Evolutionary conservation across 2,113 vertebrate species (phyloP).

Genomic region (Periophthalmus modestus): DNA sequence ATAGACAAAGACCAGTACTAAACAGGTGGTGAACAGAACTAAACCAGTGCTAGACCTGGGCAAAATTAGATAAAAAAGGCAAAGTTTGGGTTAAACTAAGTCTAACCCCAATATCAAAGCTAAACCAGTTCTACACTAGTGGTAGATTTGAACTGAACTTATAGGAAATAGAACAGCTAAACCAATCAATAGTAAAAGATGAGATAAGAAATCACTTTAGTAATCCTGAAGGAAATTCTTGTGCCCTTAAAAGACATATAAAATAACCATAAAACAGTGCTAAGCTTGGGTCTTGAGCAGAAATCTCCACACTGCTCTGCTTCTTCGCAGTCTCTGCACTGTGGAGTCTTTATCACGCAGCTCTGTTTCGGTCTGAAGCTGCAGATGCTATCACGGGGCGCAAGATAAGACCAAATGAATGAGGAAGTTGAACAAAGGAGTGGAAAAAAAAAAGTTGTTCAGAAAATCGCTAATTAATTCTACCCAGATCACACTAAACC

Average conservation of each 20-base stretch:
- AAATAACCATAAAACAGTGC: background rate
- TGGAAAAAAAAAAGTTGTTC: background rate
- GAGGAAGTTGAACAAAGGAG: conserved; percentile 20
- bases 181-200: too few relatives aligned
- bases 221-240: too few relatives aligned
- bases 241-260: background rate
- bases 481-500: conserved; percentile 9
- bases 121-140: too few relatives aligned
- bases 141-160: background rate
- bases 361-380: conserved; percentile 58
- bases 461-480: conserved; percentile 21
- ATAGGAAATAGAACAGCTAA: background rate
- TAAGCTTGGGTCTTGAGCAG: conserved; percentile 15
- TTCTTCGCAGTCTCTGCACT: conserved; percentile 24
- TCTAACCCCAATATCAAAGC: too few relatives aligned
- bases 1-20: too few relatives aligned
- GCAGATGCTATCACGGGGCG: conserved; percentile 48
- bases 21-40: too few relatives aligned
- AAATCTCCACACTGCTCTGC: background rate
- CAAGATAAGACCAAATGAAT: conserved; percentile 57
- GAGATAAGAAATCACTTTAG: too few relatives aligned
- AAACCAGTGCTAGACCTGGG: too few relatives aligned
- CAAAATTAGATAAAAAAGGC: too few relatives aligned
- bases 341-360: conserved; percentile 52
- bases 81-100: too few relatives aligned